Evolutionary conservation across 2,113 vertebrate species (phyloP).

Genomic region (Colius striatus): DNA sequence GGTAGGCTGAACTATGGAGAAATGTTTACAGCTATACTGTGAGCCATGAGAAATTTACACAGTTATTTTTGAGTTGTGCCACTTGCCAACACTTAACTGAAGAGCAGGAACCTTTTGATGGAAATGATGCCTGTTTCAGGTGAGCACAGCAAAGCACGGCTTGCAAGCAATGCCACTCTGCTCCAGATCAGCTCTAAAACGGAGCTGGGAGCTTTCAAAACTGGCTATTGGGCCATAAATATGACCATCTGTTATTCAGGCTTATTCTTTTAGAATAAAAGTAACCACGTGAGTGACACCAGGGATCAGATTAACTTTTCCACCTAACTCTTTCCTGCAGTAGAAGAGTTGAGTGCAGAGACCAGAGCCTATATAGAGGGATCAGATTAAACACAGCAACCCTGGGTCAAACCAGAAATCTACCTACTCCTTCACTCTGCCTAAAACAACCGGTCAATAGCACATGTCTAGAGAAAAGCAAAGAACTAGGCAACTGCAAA

Average conservation of each 20-base stretch:
- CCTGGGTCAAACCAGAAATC: not conserved
- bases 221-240: not conserved
- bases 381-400: not conserved
- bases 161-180: not conserved
- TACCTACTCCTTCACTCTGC: not conserved
- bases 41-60: not conserved
- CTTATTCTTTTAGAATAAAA: not conserved
- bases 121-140: not conserved
- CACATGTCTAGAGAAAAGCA: not conserved
- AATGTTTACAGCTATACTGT: not conserved
- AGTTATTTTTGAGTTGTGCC: not conserved
- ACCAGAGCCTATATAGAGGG: not conserved
- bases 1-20: not conserved
- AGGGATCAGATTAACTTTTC: not conserved
- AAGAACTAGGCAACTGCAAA: not conserved
- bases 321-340: not conserved
- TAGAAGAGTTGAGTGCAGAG: not conserved
- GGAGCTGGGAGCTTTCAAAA: not conserved
- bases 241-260: not conserved
- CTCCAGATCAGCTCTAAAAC: not conserved
- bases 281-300: not conserved
- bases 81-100: not conserved
- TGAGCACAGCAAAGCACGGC: not conserved
- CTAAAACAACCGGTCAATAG: not conserved
- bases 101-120: not conserved